Conservation (phyloP, 2,113 vertebrate species). For the Onychorhynchus coronatus region DNA sequence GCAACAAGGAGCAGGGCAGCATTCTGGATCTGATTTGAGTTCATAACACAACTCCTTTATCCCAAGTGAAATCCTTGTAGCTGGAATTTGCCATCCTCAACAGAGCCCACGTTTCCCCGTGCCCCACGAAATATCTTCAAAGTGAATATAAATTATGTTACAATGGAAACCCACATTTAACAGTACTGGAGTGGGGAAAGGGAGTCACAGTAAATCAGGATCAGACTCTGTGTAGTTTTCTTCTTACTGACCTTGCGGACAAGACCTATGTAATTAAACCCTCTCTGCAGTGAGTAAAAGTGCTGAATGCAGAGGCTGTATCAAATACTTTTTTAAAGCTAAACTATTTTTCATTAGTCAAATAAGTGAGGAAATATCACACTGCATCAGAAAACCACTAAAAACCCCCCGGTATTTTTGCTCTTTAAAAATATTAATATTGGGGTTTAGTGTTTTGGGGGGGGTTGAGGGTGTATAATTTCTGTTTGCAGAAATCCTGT, state of each 20-base stretch:
- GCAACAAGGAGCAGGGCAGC: background rate
- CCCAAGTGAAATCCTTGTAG: background rate
- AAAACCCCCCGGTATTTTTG: background rate
- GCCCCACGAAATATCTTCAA: background rate
- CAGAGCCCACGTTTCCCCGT: background rate
- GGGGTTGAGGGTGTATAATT: rapidly evolving
- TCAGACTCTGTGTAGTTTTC: background rate
- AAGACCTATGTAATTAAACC: background rate
- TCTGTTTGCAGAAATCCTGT: background rate
- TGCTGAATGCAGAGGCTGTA: background rate
- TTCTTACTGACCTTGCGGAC: background rate
- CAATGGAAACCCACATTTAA: background rate
- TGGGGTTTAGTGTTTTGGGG: background rate
- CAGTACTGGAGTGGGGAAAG: background rate
- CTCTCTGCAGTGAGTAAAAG: background rate
- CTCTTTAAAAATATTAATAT: background rate
- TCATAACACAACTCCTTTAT: background rate
- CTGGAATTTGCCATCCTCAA: background rate
- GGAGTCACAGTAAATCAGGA: background rate
- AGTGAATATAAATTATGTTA: background rate
- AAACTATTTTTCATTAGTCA: background rate
- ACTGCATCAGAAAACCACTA: background rate
- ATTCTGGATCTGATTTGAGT: background rate
- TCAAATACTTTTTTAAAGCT: background rate
- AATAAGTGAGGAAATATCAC: background rate